Base-by-base conservation (phyloP, 2,888 invertebrate genomes). In the Saturnia japonica region DNA sequence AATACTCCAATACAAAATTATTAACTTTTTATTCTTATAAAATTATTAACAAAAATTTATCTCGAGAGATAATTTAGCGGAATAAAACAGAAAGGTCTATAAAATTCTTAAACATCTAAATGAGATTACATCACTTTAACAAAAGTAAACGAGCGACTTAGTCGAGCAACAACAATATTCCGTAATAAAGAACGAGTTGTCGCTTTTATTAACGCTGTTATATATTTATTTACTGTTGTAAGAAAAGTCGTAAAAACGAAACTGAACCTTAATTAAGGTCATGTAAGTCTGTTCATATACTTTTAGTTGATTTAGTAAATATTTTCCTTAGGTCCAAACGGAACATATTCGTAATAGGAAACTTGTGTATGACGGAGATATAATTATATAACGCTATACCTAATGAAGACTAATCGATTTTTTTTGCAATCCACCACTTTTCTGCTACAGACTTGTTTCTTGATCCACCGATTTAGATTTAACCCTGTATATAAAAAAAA, bases 391-490 rank as follows among this genome's bases (percentile, higher is more conserved):
- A 77, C 78, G 71, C 70, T 43, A 45, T 72, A 40, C 68, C 22
- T 78, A 80, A 83, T 79, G 78, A 81, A 83, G 81, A 80, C 76
- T 78, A 78, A 82, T 80, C 77, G 79, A 83, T 76, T 43, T 57
- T 68, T 75, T 14, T 73, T 74, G 67, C 70, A 70, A 69, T 70
- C 67, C 54, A n/a, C 42, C 28, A 42, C n/a, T 70, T 66, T 67
- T 70, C 43, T 60, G 25, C 28, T 60, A 22, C 1, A 54, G 9
- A 22, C 14, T 14, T 54, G n/a, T 54, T 60, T 4, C 1, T 25
- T 57, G 1, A 11, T 25, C 11, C 16, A 12, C 22, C 14, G 57
- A 28, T 11, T 54, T 54, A 47, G 6, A 19, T 19, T 22, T 54
- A 22, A 22, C 7, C 16, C 16, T 51, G 9, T 51, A 22, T 16